Conservation (phyloP, 2,113 vertebrate species). For the Xenotilapia caudafasciata region DNA sequence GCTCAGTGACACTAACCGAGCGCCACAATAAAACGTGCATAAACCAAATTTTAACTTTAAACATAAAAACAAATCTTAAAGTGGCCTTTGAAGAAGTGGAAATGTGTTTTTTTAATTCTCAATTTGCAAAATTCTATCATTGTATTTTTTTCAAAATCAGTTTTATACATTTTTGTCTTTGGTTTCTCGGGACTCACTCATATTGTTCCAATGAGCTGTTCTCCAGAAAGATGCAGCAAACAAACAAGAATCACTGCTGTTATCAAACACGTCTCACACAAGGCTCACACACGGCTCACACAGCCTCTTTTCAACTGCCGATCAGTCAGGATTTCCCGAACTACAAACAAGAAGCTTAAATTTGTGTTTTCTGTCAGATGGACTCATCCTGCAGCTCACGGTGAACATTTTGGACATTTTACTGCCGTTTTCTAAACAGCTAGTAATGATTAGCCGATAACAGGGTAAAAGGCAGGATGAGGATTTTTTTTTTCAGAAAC, state of each 20-base stretch:
- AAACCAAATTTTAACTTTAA: not conserved
- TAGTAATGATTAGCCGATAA: not conserved
- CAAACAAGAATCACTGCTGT: not conserved
- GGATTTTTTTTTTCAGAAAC: not conserved
- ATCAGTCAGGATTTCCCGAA: accelerated
- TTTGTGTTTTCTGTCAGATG: not conserved
- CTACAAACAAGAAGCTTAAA: not conserved
- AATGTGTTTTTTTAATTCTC: not conserved
- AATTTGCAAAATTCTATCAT: not conserved
- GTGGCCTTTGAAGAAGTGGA: not conserved
- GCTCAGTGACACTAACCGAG: not conserved
- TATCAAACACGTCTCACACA: not conserved
- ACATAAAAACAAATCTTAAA: not conserved
- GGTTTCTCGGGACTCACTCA: not conserved
- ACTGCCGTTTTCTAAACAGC: not conserved
- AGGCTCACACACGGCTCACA: not conserved
- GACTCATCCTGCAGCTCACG: not conserved
- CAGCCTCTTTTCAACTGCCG: not conserved
- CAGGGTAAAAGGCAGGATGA: not conserved
- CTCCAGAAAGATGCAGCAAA: not conserved
- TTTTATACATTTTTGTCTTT: not conserved
- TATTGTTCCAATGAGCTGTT: not conserved
- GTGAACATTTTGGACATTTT: not conserved
- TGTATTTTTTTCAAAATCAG: not conserved
- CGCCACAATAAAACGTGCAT: not conserved